Percentiles rank a stretch among this genome's conserved stretches.
Evolutionary conservation across 2,113 vertebrate species (phyloP).

Genomic region (Malurus melanocephalus): DNA sequence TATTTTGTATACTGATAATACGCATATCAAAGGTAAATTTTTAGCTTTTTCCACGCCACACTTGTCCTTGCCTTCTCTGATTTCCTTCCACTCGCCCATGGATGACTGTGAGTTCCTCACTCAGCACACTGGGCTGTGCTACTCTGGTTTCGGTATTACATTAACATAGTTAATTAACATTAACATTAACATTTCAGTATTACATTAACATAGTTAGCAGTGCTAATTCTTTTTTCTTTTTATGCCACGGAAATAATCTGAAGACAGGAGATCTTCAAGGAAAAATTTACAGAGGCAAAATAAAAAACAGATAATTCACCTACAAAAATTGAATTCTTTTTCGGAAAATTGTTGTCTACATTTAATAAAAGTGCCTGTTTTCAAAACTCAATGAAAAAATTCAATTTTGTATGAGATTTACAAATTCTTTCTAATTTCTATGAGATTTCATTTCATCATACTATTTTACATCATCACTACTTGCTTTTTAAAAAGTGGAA

Average conservation of each 20-base stretch:
- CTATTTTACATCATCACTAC: background rate
- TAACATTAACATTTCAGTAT: no score
- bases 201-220: background rate
- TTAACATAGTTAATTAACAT: no score
- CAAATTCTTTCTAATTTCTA: background rate
- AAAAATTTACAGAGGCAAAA: background rate
- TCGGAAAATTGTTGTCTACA: background rate
- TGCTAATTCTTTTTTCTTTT: background rate
- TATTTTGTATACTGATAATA: background rate
- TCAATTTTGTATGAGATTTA: background rate
- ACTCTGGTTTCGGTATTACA: background rate
- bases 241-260: background rate
- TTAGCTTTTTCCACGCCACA: background rate
- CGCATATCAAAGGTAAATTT: background rate
- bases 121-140: background rate
- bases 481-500: background rate
- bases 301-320: background rate
- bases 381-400: background rate
- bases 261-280: background rate
- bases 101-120: background rate
- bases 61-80: background rate
- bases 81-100: background rate
- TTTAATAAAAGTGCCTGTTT: background rate
- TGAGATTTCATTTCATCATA: background rate
- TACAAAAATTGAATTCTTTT: background rate